Base-by-base conservation (phyloP, 1,140 invertebrate genomes). In the Plectus sambesii region DNA sequence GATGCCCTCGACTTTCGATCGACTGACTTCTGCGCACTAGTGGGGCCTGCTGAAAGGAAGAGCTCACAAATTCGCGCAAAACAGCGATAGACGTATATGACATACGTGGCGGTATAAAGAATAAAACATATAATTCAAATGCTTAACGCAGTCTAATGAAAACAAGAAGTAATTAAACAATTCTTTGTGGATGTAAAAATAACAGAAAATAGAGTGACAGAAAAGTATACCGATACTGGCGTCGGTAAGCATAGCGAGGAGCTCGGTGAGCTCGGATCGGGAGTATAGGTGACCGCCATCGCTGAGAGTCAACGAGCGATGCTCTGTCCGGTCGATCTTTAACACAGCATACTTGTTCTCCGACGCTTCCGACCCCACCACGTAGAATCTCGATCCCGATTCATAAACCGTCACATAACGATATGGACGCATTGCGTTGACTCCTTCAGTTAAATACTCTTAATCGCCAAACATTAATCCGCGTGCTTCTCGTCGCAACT, bases 321-420 rank as follows among this genome's bases (percentile, higher is more conserved):
- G 44, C n/a, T 68, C 42, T 15, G 51, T 42, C 42, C 64, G 29
- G 40, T 67, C 64, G 22, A 67, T 65, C 46, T 69, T 67, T 4
- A 67, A 49, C 4, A 68, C 55, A 43, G 48, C 27, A 43, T 48
- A 67, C n/a, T 46, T 25, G 1, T 39, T 62, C 17, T 55, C 58
- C 8, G 63, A 41, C n/a, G 50, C 25, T 52, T 67, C 66, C 27
- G 55, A 51, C 5, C 64, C 64, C 37, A 67, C 60, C 20, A 69
- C 48, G 38, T 67, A 69, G 41, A 67, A 67, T 30, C 65, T 58
- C 8, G 45, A 42, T 20, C 59, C 41, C 5, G 64, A 69, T 47
- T 67, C 64, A 42, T 69, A 67, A 29, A 67, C 52, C 19, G 47
- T 48, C 5, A 59, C 42, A 37, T 51, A 30, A n/a, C 53, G 55